Base-by-base conservation (phyloP, 2,113 vertebrate genomes). In the Phalacrocorax aristotelis region DNA sequence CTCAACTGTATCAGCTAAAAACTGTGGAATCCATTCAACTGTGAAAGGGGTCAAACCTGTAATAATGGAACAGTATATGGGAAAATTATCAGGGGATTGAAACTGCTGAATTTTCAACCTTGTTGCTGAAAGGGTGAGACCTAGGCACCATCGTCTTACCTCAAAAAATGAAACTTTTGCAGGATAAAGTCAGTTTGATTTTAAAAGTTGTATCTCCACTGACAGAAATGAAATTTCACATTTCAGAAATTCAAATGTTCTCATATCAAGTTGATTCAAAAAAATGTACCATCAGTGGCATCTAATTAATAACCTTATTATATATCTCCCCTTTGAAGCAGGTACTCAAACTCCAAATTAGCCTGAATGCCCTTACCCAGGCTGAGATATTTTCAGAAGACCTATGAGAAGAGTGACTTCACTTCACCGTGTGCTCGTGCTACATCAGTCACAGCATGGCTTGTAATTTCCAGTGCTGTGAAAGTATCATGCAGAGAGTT, bases 31-130 rank as follows among this genome's bases (percentile, higher is more conserved):
- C 26, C 13, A 26, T 69, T 70, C 72, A 70, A 38, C 72, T 77
- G 55, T 74, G 65, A 91, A 94, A 89, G 30, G 30, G 42, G 23
- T 77, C 6, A 26, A 55, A 94, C 32, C 64, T 83, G 44, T 81
- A 91, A 15, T 64, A 80, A 91, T 26, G 40, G 48, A 87, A 46
- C 15, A 65, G 16, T 42, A 57, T 13, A 44, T 16, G 4, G 26
- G 42, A 61, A 74, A 69, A 75, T n/a, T 77, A 62, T 10, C 44
- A 89, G 22, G 15, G 46, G 26, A 94, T 65, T 2, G 19, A 76
- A 95, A 86, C 9, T 61, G n/a, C 32, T 81, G 25, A 75, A 77
- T 91, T 89, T 89, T 87, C 34, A 84, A 62, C 64, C 60, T 61
- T 77, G 12, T 19, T 64, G 64, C 29, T 84, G 60, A 74, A 96